Base-by-base conservation (phyloP, 2,888 invertebrate species). In the Phyllotreta cruciferae region DNA sequence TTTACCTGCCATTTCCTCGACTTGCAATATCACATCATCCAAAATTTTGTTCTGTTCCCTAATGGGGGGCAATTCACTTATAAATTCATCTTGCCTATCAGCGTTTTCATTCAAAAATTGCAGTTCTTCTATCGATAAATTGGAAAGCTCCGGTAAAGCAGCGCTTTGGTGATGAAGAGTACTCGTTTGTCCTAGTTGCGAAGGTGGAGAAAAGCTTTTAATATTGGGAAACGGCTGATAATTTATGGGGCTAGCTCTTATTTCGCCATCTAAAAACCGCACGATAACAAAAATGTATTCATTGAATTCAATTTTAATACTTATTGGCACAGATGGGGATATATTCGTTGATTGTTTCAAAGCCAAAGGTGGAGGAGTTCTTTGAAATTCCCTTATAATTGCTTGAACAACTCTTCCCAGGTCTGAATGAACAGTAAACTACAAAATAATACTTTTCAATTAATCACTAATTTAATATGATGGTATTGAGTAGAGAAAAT, bases 371-470 rank as follows among this genome's bases (percentile, higher is more conserved):
- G 84, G 87, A 66, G 86, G 87, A 75, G 82, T 88, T 73, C 87
- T 85, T 78, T 91, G 89, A 72, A 90, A 90, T 79, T 93, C 92
- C 58, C 92, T 83, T 66, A 90, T 90, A 52, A 92, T 89, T 13
- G 90, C 92, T 78, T 92, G 92, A 0, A 92, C 92, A 2, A 93
- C 88, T 62, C 92, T 85, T 0, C 91, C 91, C 68, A 93, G 83
- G 80, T 93, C 93, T 0, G 92, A 92, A 80, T 92, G 91, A 44
- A 87, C 82, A 11, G 91, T 89, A 75, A 88, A 92, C 86, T 89
- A 64, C 66, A 76, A 70, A 47, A 34, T 69, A 64, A 66, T 63
- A 24, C 4, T 3, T 24, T 24, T 24, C 4, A 57, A 11, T 56
- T 56, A 56, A 57, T 36, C 47, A 45, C 37, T 50, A 63, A 45